A percentile compares a stretch with the other conserved stretches of the same genome.
Evolutionary conservation across 1,140 invertebrate species (phyloP).

Genomic region (Drosophila dunni): DNA sequence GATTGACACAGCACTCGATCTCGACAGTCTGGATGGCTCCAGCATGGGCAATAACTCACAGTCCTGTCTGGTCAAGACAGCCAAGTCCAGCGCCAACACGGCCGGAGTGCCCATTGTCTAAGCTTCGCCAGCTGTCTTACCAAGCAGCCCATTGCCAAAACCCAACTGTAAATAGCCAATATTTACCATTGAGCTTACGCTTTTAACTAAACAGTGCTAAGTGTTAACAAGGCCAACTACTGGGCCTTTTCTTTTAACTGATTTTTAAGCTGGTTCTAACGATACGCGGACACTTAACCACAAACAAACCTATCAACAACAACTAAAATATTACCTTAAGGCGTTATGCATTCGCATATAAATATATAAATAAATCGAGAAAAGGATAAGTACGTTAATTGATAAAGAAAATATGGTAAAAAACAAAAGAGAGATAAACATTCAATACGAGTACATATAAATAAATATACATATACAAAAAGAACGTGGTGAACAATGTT

Average conservation of each 20-base stretch:
- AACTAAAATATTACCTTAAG: conserved; percentile 80
- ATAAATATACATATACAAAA: conserved; percentile 38
- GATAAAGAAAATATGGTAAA: conserved; percentile 28
- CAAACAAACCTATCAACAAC: conserved; percentile 61
- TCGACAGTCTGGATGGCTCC: conserved; percentile 89
- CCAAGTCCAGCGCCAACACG: conserved; percentile 31
- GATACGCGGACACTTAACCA: conserved; percentile 33
- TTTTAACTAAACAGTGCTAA: conserved; percentile 32
- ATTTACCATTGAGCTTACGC: conserved; percentile 35
- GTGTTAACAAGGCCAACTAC: conserved; percentile 16
- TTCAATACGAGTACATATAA: conserved; percentile 47
- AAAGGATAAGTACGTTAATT: conserved; percentile 47
- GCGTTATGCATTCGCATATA: conserved; percentile 73
- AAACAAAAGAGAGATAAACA: conserved; percentile 24
- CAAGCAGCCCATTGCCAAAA: conserved; percentile 29
- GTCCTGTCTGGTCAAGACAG: conserved; percentile 80
- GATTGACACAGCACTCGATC: conserved; percentile 93
- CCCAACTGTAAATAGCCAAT: conserved; percentile 57
- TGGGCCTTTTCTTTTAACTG: conserved; percentile 17
- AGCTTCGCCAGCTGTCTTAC: conserved; percentile 9
- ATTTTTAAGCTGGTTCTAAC: conserved; percentile 20
- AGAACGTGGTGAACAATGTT: conserved; percentile 80
- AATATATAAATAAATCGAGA: conserved; percentile 42
- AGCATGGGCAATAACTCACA: conserved; percentile 83
- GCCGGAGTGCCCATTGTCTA: conserved; percentile 60